Conservation (phyloP, 1,140 invertebrate species). For the Gonatopus flavifemur region DNA sequence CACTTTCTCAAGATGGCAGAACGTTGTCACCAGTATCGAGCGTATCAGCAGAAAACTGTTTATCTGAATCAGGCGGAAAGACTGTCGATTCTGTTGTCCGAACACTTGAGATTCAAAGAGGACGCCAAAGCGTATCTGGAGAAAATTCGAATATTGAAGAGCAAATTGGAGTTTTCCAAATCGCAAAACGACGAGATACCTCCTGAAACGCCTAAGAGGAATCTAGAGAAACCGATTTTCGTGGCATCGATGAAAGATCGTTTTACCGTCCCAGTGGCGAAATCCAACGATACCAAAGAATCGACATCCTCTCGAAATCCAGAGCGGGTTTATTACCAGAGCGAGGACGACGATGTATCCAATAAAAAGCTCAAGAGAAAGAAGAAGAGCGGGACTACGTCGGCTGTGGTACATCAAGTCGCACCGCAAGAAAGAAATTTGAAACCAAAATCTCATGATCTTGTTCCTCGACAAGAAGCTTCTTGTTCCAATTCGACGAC, state of each 20-base stretch:
- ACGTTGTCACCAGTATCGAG: constrained; percentile 62
- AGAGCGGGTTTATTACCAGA: background rate
- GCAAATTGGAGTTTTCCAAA: too few species aligned
- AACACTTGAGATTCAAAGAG: constrained; percentile 56
- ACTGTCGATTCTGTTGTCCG: constrained; percentile 65
- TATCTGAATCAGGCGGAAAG: constrained; percentile 71
- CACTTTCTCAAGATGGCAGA: constrained; percentile 71
- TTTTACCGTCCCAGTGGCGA: constrained; percentile 10
- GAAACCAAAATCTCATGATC: too few species aligned
- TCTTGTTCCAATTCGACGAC: too few species aligned
- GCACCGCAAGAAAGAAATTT: too few species aligned
- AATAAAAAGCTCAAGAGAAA: background rate
- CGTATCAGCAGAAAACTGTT: constrained; percentile 62
- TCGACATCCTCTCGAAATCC: background rate
- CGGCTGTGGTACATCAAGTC: background rate
- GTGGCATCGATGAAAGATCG: constrained; percentile 27
- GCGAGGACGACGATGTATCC: background rate
- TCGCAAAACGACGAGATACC: constrained; percentile 11
- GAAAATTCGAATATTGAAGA: constrained; percentile 44
- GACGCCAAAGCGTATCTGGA: constrained; percentile 57
- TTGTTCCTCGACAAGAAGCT: too few species aligned
- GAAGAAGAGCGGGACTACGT: background rate
- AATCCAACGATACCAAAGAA: background rate
- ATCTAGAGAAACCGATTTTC: constrained; percentile 35
- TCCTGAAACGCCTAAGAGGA: constrained; percentile 40